Evolutionary conservation across 2,113 vertebrate species (phyloP).

Genomic region (Trematocara macrostoma): DNA sequence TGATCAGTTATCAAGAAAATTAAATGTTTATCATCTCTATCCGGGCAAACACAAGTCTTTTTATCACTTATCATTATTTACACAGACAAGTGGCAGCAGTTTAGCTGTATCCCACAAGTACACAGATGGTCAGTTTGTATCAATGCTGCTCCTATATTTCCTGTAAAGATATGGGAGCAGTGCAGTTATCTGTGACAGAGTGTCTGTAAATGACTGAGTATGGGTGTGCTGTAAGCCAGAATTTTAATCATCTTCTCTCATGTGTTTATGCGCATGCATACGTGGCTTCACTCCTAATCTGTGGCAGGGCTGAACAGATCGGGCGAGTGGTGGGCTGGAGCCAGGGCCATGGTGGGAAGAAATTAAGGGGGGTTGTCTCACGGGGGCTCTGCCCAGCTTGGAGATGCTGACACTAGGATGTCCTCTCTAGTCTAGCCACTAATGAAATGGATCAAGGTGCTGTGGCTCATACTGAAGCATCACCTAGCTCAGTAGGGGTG

Average conservation of each 20-base stretch:
- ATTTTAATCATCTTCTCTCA: slow-evolving; percentile 60
- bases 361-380: slow-evolving; percentile 43
- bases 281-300: slow-evolving; percentile 70
- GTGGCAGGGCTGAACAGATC: slow-evolving; percentile 68
- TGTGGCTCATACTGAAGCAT: slow-evolving; percentile 75
- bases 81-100: not conserved
- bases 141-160: not conserved
- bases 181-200: slow-evolving; percentile 17
- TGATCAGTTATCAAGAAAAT: not conserved
- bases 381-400: slow-evolving; percentile 46
- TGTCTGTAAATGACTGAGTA: slow-evolving; percentile 6
- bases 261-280: slow-evolving; percentile 33
- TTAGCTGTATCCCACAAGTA: not conserved
- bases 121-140: slow-evolving; percentile 36
- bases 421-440: slow-evolving; percentile 77
- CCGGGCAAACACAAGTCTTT: not conserved
- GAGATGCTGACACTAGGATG: slow-evolving; percentile 75
- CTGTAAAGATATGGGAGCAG: not conserved
- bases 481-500: slow-evolving; percentile 49
- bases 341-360: slow-evolving; percentile 25
- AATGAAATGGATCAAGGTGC: slow-evolving; percentile 91
- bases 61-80: not conserved
- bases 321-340: slow-evolving; percentile 21
- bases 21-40: not conserved
- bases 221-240: slow-evolving; percentile 29